Evolutionary conservation across 2,113 vertebrate species (phyloP).

Genomic region (Nanger granti): DNA sequence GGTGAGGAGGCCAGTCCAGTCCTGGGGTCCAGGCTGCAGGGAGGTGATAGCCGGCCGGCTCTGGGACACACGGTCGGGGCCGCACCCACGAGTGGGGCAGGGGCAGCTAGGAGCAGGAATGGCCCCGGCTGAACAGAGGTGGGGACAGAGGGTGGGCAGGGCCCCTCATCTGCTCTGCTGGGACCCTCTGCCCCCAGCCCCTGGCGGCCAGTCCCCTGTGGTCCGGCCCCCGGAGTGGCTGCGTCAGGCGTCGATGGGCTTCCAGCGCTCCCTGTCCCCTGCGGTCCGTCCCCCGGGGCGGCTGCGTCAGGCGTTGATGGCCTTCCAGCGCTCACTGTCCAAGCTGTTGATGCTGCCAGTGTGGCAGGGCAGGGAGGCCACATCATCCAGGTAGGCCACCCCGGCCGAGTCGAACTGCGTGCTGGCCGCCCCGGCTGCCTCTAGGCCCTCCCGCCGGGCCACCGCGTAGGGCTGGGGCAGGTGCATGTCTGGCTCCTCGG

Average conservation of each 20-base stretch:
- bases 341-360: conserved; percentile 90
- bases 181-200: neutral
- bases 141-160: neutral
- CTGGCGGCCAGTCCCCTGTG: neutral
- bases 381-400: conserved; percentile 88
- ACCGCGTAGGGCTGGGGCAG: conserved; percentile 90
- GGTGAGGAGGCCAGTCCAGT: neutral
- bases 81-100: rapidly evolving
- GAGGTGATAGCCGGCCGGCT: neutral
- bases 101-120: rapidly evolving
- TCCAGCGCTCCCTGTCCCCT: neutral
- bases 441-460: conserved; percentile 85
- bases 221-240: neutral
- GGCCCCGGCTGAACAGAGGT: neutral
- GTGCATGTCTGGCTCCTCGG: conserved; percentile 92
- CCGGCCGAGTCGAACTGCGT: conserved; percentile 91
- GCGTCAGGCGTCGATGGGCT: too few relatives aligned
- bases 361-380: conserved; percentile 90
- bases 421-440: conserved; percentile 83
- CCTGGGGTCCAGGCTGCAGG: neutral
- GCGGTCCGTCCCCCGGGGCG: rapidly evolving
- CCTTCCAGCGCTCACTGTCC: conserved; percentile 95
- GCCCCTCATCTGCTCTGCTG: rapidly evolving
- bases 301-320: conserved; percentile 82
- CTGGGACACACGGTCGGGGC: neutral